These are phyloP conservation scores for Eurystomus glaucurus DNA, from an alignment of 2,797 vertebrate genomes.

Conservation along the genomic window DNA sequence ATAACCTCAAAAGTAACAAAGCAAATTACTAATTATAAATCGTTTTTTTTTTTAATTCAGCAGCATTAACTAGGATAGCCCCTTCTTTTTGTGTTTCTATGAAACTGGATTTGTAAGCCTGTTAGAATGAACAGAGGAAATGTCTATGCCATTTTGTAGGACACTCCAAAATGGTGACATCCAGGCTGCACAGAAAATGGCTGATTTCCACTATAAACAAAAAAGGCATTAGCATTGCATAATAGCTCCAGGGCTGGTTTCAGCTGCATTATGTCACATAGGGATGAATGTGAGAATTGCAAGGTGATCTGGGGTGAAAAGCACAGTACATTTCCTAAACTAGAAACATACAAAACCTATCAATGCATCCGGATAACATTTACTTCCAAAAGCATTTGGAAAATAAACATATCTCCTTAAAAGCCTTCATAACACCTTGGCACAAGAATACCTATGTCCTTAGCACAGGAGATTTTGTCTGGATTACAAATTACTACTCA, in stretches of 20 bases:
- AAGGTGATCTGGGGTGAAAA: slow-evolving; percentile 69
- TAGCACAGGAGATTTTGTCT: neutral
- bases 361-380: neutral
- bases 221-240: slow-evolving; percentile 60
- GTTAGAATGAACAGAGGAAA: neutral
- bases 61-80: neutral
- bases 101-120: neutral
- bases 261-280: slow-evolving; percentile 63
- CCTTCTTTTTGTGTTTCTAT: neutral
- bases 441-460: neutral
- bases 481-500: neutral
- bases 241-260: slow-evolving; percentile 65
- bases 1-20: neutral
- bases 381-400: neutral
- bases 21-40: neutral
- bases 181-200: slow-evolving; percentile 42
- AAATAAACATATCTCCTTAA: neutral
- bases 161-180: neutral
- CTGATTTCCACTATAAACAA: slow-evolving; percentile 54
- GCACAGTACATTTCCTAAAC: slow-evolving; percentile 47
- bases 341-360: slow-evolving; percentile 16
- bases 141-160: slow-evolving; percentile 8
- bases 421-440: neutral
- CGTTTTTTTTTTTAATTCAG: neutral
- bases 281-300: slow-evolving; percentile 60